A percentile compares a stretch with the other conserved stretches of the same genome.
phyloP scores from a whole-genome alignment of 2,113 vertebrate species.

The Sceloporus undulatus region DNA sequence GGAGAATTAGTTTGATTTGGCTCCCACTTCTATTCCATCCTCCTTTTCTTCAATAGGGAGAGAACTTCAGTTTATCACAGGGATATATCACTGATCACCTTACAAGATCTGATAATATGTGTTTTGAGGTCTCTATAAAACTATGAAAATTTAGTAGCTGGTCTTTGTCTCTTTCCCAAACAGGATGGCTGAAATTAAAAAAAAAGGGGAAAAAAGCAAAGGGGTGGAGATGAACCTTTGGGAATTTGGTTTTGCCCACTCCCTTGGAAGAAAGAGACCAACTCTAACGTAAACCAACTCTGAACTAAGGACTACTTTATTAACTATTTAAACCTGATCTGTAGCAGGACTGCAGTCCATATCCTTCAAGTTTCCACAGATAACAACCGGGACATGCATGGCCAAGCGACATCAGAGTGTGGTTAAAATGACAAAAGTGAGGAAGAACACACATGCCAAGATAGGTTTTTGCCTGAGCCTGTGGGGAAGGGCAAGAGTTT shows the following conservation, averaged over 20 bases:
- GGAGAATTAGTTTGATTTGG: background rate
- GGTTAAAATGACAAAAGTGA: no score
- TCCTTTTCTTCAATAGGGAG: background rate
- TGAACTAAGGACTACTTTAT: no score
- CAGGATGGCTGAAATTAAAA: background rate
- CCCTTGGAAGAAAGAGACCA: conserved; percentile 5
- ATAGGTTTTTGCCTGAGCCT: no score
- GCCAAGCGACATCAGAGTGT: no score
- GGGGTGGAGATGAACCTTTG: background rate
- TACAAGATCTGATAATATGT: background rate
- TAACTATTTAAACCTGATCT: no score
- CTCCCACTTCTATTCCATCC: background rate
- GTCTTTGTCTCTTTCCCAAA: background rate
- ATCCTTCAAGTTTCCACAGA: no score
- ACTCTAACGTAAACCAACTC: no score
- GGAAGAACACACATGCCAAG: no score
- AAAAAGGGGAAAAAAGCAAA: no score
- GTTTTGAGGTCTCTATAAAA: fast-evolving
- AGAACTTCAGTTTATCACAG: background rate
- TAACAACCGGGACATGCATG: no score
- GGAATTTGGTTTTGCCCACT: background rate
- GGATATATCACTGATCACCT: background rate
- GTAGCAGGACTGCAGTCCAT: no score
- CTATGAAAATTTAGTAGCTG: background rate
- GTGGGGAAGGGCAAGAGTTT: no score